Evolutionary conservation across 2,797 vertebrate species (phyloP).

Genomic region (Notolepis coatsorum): DNA sequence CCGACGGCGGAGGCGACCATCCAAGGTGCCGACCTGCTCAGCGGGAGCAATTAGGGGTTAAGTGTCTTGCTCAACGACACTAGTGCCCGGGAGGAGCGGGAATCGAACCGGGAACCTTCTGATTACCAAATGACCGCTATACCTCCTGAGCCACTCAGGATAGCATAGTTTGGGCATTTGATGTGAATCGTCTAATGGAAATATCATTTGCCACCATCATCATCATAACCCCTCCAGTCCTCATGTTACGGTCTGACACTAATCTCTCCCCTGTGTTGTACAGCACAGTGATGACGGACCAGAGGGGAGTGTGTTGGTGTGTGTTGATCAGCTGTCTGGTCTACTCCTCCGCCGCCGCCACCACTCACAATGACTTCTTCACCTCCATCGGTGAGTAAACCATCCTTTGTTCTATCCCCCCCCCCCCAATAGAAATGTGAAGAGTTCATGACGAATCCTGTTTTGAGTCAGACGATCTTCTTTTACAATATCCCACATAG

Average conservation of each 20-base stretch:
- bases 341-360: conserved; percentile 23
- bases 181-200: no score
- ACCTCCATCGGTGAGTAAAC: conserved; percentile 77
- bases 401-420: not conserved
- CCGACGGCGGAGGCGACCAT: no score
- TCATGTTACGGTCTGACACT: no score
- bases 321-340: conserved; percentile 49
- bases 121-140: not conserved
- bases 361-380: conserved; percentile 72
- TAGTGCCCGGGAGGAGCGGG: not conserved
- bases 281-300: conserved; percentile 42
- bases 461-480: not conserved
- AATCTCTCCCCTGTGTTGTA: not conserved
- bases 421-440: not conserved
- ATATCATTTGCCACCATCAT: no score
- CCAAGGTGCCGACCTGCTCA: no score
- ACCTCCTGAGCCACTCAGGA: no score
- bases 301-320: conserved; percentile 5
- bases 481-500: no score
- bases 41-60: no score
- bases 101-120: not conserved
- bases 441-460: not conserved
- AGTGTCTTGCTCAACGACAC: no score
- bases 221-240: no score
- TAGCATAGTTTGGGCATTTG: no score